Evolutionary conservation across 2,888 invertebrate genomes (phyloP), one percentile per base, ranked within the genome.

Genomic region (Augiades crinisus): DNA sequence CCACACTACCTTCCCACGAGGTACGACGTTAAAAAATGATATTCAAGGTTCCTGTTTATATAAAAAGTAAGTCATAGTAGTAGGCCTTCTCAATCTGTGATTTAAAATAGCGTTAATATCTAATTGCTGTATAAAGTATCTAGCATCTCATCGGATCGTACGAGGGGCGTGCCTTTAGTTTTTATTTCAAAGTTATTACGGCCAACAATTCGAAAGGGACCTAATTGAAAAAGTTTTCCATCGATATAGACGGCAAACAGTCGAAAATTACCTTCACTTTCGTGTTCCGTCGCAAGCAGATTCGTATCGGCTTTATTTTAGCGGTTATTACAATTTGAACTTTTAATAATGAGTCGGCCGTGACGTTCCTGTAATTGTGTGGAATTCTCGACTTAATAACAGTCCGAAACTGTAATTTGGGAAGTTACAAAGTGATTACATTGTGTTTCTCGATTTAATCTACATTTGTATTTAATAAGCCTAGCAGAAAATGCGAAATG

Each of bases 211-310:
- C 61, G 62, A 68, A 67, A 63, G 59, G 64, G 61, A 55, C 61
- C 72, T 85, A 86, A 89, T 89, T 87, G 88, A 85, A 89, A 89
- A 89, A 88, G 68, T 89, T 88, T 83, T 79, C 67, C 70, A 76
- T 72, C 80, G 82, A 81, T 79, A 76, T 62, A 69, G 72, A 62
- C 63, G 70, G 70, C 69, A 70, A 79, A 85, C 70, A 69, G 72
- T 69, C 72, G 70, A 72, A 86, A 86, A 85, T 86, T 84, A 83
- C 72, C 66, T 67, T 75, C 77, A 72, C 73, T 75, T 78, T 70
- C 68, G 75, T 75, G 78, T 81, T 81, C 74, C 72, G 67, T 64
- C 63, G 70, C 62, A 63, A 51, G 62, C 59, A 74, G 81, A 84
- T 81, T 72, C 65, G 54, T 83, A 88, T 88, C 87, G 71, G 68